These are phyloP conservation scores for Phenganax marumi DNA, from an alignment of 92 coral and sea anemone species.

Conservation along the genomic window DNA sequence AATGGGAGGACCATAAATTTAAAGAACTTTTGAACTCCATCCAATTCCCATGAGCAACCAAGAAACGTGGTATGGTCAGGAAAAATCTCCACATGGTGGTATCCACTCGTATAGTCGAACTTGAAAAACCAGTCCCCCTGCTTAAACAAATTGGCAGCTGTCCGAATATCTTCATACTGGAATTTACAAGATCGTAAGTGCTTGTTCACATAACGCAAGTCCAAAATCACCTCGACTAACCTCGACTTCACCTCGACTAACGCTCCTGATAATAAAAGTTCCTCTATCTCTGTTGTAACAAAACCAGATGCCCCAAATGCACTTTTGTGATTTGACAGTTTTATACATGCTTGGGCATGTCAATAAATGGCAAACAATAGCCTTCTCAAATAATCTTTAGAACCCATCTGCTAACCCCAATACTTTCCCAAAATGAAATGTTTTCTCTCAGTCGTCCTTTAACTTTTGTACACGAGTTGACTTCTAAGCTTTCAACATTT, in stretches of 20 bases:
- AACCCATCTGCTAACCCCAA: conserved; percentile 42
- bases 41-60: too few species aligned
- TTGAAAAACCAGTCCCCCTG: too few species aligned
- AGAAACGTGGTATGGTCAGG: too few species aligned
- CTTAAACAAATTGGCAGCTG: too few species aligned
- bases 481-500: background rate
- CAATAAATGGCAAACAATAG: conserved; percentile 52
- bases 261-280: conserved; percentile 38
- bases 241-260: conserved; percentile 43
- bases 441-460: conserved; percentile 51
- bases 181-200: too few species aligned
- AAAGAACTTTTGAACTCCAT: too few species aligned
- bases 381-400: conserved; percentile 37
- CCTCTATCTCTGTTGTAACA: conserved; percentile 39
- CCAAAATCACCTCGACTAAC: too few species aligned
- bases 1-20: too few species aligned
- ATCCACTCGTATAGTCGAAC: too few species aligned
- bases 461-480: conserved; percentile 26
- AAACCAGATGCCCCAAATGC: conserved; percentile 28
- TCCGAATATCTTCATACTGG: too few species aligned
- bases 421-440: conserved; percentile 49
- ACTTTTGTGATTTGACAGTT: conserved; percentile 36
- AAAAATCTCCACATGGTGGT: too few species aligned
- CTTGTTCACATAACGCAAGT: too few species aligned
- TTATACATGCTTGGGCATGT: conserved; percentile 6